Conservation (phyloP, 2,888 invertebrate species). For the Unio delphinus region DNA sequence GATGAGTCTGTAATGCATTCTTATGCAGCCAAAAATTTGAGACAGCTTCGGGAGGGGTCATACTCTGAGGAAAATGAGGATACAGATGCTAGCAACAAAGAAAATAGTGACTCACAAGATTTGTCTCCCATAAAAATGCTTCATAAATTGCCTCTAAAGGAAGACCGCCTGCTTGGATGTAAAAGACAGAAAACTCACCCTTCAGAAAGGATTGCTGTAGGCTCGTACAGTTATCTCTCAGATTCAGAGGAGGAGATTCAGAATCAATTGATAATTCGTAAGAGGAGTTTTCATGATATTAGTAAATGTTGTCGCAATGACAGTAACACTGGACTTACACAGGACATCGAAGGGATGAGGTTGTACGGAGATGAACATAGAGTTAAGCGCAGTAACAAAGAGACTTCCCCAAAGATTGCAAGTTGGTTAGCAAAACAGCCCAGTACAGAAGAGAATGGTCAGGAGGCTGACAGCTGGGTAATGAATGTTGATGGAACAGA, state of each 20-base stretch:
- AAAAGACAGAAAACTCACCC: too few relatives aligned
- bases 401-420: too few relatives aligned
- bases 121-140: background rate
- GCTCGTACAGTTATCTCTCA: slow-evolving; percentile 40
- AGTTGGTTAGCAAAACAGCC: too few relatives aligned
- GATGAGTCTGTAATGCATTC: slow-evolving; percentile 60
- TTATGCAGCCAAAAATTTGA: slow-evolving; percentile 58
- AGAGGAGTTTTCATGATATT: slow-evolving; percentile 35
- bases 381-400: slow-evolving; percentile 29
- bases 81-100: slow-evolving; percentile 17
- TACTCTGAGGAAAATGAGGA: slow-evolving; percentile 53
- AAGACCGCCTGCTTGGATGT: background rate
- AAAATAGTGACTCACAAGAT: slow-evolving; percentile 7
- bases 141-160: slow-evolving; percentile 1
- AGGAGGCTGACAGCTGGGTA: too few relatives aligned
- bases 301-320: slow-evolving; percentile 31
- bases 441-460: too few relatives aligned
- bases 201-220: background rate
- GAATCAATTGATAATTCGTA: slow-evolving; percentile 19
- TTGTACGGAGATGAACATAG: slow-evolving; percentile 43
- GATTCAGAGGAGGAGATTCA: slow-evolving; percentile 22
- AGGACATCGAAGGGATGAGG: slow-evolving; percentile 38
- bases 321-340: slow-evolving; percentile 41
- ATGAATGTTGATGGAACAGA: too few relatives aligned
- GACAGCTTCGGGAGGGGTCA: slow-evolving; percentile 56